Evolutionary conservation across 2,888 invertebrate species (phyloP).

Genomic region (Ariolimax columbianus): DNA sequence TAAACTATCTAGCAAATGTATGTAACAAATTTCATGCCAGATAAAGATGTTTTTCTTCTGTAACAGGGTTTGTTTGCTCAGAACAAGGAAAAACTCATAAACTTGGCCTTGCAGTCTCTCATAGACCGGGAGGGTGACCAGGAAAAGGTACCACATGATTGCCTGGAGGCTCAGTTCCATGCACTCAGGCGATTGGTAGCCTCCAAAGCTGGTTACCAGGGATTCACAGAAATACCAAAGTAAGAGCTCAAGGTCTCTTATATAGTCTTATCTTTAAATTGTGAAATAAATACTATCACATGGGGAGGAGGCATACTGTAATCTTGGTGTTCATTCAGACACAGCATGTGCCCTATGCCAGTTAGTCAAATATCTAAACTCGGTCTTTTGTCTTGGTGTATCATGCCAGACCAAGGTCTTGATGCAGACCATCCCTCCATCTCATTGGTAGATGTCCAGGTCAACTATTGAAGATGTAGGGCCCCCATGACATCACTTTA

Average conservation of each 20-base stretch:
- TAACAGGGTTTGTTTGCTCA: conserved; percentile 93
- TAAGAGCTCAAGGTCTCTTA: neutral
- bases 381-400: no score
- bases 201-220: conserved; percentile 97
- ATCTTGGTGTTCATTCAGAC: no score
- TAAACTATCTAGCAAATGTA: neutral
- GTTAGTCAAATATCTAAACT: no score
- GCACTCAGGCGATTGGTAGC: conserved; percentile 94
- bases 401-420: no score
- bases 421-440: no score
- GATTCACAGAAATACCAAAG: conserved; percentile 88
- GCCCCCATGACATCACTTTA: no score
- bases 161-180: conserved; percentile 95
- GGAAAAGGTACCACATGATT: conserved; percentile 80
- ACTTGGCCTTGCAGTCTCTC: conserved; percentile 91
- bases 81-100: conserved; percentile 98
- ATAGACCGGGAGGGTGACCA: conserved; percentile 84
- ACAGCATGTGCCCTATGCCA: no score
- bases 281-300: no score
- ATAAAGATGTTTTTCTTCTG: neutral
- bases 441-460: no score
- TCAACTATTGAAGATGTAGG: no score
- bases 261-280: neutral
- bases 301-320: no score
- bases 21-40: neutral